Evolutionary conservation across 2,888 invertebrate species (phyloP), one percentile per base, ranked within the genome.

Genomic region (Omphaloscelis lunosa): DNA sequence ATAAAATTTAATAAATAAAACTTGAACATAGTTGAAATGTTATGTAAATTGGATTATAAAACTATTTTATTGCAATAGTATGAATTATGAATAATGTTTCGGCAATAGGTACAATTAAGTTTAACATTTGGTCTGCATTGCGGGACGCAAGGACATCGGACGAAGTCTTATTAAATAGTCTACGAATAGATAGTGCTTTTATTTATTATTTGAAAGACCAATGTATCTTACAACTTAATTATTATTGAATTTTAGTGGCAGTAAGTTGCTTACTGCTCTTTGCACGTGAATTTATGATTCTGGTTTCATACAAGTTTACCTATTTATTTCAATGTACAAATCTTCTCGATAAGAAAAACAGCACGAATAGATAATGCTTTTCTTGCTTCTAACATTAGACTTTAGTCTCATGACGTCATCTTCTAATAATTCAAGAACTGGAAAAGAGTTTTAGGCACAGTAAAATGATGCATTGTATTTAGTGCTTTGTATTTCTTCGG

Each of bases 41-140:
- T 48, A 65, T 59, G 27, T 27, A 78, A 83, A 78, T 80, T 78
- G 61, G 56, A 70, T 62, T 56, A 58, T 66, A 53, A 67, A 78
- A 58, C 27, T 34, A 62, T 51, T 83, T 39, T 8, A 34, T 27
- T 41, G 15, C 17, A 82, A 45, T 68, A 76, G 51, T 45, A 66
- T 59, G 45, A 53, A 82, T 69, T 56, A 17, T 77, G 68, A 69
- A 59, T 59, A 29, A 53, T 66, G 5, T 66, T 66, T 67, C 39
- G 17, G 56, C 34, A 56, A 78, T 70, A 45, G 12, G 4, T 15
- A 56, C 1, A 74, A 67, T 82, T 39, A 39, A 53, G 41, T 77
- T 39, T 15, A 41, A 15, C 23, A 66, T 34, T 80, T 66, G 6
- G 39, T 69, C 77, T 77, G 76, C 53, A 59, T 65, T 39, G 23